phyloP scores from a whole-genome alignment of 2,113 vertebrate genomes.

The Calidris pygmaea region DNA sequence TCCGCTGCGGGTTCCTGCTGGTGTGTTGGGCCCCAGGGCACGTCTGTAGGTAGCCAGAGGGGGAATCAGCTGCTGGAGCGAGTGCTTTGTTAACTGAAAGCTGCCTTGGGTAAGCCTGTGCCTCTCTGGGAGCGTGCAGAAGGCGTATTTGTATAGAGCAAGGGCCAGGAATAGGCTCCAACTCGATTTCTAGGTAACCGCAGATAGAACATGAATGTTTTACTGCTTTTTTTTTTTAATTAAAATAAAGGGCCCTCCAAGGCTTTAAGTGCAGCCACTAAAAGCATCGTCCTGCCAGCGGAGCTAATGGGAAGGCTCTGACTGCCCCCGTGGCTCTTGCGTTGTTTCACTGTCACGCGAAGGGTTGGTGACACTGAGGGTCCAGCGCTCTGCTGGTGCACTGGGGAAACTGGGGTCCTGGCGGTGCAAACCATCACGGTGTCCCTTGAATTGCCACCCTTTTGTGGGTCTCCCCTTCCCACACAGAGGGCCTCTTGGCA shows the following conservation, averaged over 20 bases:
- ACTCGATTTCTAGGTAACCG: neutral
- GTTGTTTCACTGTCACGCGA: rapidly evolving
- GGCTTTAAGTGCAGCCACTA: neutral
- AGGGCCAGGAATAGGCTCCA: neutral
- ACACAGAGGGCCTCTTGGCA: rapidly evolving
- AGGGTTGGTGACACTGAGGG: neutral
- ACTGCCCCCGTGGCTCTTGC: rapidly evolving
- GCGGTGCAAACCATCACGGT: neutral
- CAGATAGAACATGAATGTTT: neutral
- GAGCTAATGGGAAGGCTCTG: neutral
- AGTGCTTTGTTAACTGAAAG: neutral
- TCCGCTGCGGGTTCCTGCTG: neutral
- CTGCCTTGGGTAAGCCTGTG: neutral
- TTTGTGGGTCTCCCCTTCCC: neutral
- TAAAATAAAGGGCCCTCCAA: neutral
- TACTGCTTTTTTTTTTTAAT: neutral
- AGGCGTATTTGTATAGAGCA: neutral
- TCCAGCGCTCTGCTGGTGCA: rapidly evolving
- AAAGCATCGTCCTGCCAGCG: neutral
- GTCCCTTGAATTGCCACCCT: neutral
- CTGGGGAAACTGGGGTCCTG: neutral
- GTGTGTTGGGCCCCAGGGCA: neutral
- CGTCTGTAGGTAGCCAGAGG: neutral
- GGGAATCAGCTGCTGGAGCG: neutral
- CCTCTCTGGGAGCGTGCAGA: neutral